These are phyloP conservation scores for Melanotaenia nigrans DNA, from an alignment of 2,797 vertebrate species.

Conservation along the genomic window DNA sequence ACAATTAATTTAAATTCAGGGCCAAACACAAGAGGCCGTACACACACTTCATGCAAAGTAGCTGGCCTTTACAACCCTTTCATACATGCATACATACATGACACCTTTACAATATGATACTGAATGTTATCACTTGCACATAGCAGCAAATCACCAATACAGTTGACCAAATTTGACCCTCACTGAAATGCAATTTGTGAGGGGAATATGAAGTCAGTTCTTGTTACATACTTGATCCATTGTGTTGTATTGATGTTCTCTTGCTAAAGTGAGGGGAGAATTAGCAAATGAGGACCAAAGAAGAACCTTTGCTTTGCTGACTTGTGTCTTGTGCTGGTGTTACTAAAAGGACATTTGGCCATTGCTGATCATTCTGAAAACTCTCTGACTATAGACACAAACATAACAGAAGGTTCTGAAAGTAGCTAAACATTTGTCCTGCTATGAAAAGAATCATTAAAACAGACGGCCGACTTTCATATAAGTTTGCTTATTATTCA, in stretches of 20 bases:
- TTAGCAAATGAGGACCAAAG: constrained; percentile 31
- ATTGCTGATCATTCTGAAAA: constrained; percentile 37
- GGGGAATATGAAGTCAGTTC: constrained; percentile 31
- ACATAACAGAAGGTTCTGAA: constrained; percentile 49
- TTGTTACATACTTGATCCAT: constrained; percentile 37
- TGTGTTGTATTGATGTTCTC: constrained; percentile 38
- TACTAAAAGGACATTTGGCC: constrained; percentile 43
- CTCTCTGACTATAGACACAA: constrained; percentile 60
- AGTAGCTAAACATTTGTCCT: constrained; percentile 44
- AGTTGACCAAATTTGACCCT: constrained; percentile 29
- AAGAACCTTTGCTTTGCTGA: constrained; percentile 47
- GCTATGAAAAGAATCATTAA: constrained; percentile 33
- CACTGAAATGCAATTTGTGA: constrained; percentile 38
- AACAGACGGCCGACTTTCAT: constrained; percentile 48
- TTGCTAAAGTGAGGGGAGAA: constrained; percentile 23
- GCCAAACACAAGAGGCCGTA: constrained; percentile 22
- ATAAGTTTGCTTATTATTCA: constrained; percentile 59
- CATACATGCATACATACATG: constrained; percentile 32
- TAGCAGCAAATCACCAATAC: constrained; percentile 39
- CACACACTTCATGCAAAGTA: constrained; percentile 35
- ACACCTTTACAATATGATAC: constrained; percentile 52
- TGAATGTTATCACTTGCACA: constrained; percentile 68
- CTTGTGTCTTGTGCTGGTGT: constrained; percentile 37
- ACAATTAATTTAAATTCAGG: constrained; percentile 37
- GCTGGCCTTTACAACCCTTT: constrained; percentile 48